Evolutionary conservation across 2,888 invertebrate genomes (phyloP), one percentile per base, ranked within the genome.

Genomic region (Blastobasis lacticolella): DNA sequence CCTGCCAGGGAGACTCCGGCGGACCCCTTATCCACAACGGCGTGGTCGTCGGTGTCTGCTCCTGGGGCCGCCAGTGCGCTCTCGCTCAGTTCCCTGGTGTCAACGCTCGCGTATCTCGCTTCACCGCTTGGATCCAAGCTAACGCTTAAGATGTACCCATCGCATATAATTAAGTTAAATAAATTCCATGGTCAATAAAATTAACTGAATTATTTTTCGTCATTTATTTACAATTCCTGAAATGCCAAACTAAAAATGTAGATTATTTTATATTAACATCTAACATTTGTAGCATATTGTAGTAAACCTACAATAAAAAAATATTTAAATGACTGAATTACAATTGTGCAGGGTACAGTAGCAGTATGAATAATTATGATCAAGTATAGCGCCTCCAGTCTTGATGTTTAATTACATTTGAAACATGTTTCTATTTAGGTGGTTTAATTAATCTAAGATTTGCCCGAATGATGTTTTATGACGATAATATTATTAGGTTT

Each of bases 1-100:
- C 78, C 63, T 83, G 83, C 63, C 64, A 69, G 59, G 76, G 74
- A n/a, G 78, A 80, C 61, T 71, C 71, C 10, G 79, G 79, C 2
- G 73, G 77, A 44, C 78, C 79, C 9, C 70, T 78, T 23, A 63
- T 71, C 56, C 77, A 77, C 58, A 69, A 72, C 46, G 54, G 58
- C 44, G 56, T 73, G 6, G 56, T 75, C 10, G 75, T 78, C 1
- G 79, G 79, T 23, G 60, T 79, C 36, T 69, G 67, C 57, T 78
- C 79, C 1, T 79, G 66, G 62, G 75, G 75, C 0, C 6, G 40
- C 0, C 54, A 58, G 1, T 79, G 79, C 37, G 79, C 60, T 9
- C 56, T 49, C 5, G 47, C 69, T 6, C 47, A 51, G 9, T 76
- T 49, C 57, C 79, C 79, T 9, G 74, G 77, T 7, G 73, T 80